Base-by-base conservation (phyloP, 2,888 invertebrate species). In the Agrilus biguttatus region DNA sequence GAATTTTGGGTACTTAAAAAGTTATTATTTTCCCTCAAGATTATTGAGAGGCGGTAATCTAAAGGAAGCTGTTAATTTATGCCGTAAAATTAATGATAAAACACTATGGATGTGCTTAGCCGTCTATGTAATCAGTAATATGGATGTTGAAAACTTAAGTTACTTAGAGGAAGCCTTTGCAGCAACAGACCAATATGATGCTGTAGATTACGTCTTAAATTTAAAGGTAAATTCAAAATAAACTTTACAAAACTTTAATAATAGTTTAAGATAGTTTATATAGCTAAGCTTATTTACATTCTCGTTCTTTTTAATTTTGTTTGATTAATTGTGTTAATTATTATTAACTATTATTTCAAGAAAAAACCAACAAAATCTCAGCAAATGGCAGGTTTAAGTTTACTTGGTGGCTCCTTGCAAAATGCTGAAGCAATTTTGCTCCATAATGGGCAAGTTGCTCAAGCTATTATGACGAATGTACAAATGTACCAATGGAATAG, bases 121-220 rank as follows among this genome's bases (percentile, higher is more conserved):
- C 0, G 90, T 91, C 0, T 73, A 95, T 62, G 83, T 97, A 1
- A 86, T 88, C 44, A 83, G 88, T 51, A 80, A 83, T 47, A 84
- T 83, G 61, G 83, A 84, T 60, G 56, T 57, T 44, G 56, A 58
- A 41, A 86, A 95, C 55, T 66, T 93, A 42, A 78, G 83, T 45
- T 83, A 91, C 6, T 93, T 96, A 13, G 96, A 97, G 69, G 88
- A 95, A 59, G 91, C 95, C 0, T 98, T 91, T 63, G 87, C 93
- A 8, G 85, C 87, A 8, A 82, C 92, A n/a, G 74, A 82, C 53
- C 81, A 88, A 66, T 81, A 76, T 45, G 84, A 90, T 55, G 89
- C 90, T 76, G 89, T 91, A 2, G 77, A 79, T 55, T 90, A 86
- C 56, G 78, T 90, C 52, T 85, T 85, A 55, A 74, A 86, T 56